Conservation (phyloP, 2,888 invertebrate species). For the Sarcophaga rosellei region DNA sequence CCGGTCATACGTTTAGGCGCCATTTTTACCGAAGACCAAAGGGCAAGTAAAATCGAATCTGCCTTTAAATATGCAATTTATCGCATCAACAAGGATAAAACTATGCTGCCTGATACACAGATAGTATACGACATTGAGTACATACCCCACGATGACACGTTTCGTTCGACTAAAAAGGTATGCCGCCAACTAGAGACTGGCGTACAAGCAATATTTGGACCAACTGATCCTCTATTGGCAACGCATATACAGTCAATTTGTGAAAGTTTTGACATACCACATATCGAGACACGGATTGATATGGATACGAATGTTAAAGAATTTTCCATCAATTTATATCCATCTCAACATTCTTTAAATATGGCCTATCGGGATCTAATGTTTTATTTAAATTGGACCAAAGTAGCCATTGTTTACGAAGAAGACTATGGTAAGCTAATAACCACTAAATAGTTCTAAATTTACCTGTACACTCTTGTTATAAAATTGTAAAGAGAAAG, state of each 20-base stretch:
- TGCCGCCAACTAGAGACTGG: conserved; percentile 88
- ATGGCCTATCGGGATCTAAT: conserved; percentile 93
- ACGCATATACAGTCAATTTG: conserved; percentile 94
- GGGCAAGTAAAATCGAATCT: conserved; percentile 92
- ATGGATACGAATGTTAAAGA: conserved; percentile 83
- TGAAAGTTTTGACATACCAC: conserved; percentile 94
- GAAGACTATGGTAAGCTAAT: conserved; percentile 90
- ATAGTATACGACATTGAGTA: conserved; percentile 97
- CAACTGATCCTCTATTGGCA: conserved; percentile 90
- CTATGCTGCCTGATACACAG: conserved; percentile 91
- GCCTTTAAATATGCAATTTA: conserved; percentile 98
- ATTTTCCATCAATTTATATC: conserved; percentile 94
- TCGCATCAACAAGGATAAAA: conserved; percentile 93
- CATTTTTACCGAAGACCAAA: conserved; percentile 94
- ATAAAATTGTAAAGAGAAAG: neutral
- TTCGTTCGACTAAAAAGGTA: conserved; percentile 92
- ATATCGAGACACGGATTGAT: conserved; percentile 89
- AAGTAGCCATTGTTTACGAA: conserved; percentile 96
- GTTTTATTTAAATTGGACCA: conserved; percentile 94
- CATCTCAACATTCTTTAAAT: conserved; percentile 91
- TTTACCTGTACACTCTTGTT: neutral
- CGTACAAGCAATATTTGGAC: conserved; percentile 87
- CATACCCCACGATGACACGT: conserved; percentile 93
- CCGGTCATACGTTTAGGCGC: conserved; percentile 89
- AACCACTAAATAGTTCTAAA: too few relatives aligned